Evolutionary conservation across 2,888 invertebrate genomes (phyloP).

Genomic region (Leptura quadrifasciata): DNA sequence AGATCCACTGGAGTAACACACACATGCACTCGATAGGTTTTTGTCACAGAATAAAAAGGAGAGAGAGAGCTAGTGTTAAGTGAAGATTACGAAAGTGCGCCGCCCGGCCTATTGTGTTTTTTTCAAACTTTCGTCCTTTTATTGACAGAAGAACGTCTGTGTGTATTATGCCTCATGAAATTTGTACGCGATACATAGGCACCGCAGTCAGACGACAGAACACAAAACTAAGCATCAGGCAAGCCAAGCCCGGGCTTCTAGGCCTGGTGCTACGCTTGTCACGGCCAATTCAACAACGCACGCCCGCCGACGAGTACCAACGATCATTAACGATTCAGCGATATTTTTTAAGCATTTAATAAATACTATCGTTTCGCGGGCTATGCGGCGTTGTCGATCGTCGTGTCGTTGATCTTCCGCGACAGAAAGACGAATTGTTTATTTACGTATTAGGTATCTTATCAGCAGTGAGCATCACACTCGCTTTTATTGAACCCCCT

Average conservation of each 20-base stretch:
- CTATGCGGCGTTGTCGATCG: not conserved
- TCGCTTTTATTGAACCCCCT: conserved; percentile 16
- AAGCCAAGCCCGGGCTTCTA: conserved; percentile 63
- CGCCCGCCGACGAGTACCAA: conserved; percentile 54
- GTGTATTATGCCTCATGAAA: conserved; percentile 30
- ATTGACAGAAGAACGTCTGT: conserved; percentile 39
- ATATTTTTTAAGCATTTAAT: conserved; percentile 40
- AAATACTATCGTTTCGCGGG: conserved; percentile 26
- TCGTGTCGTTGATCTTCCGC: conserved; percentile 34
- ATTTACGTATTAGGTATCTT: conserved; percentile 29
- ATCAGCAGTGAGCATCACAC: not conserved
- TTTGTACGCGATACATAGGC: conserved; percentile 32
- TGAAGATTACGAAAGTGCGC: conserved; percentile 29
- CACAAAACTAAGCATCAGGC: conserved; percentile 41
- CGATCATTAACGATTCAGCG: conserved; percentile 52
- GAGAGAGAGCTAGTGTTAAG: conserved; percentile 18
- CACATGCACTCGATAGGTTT: conserved; percentile 46
- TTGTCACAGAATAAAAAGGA: conserved; percentile 31
- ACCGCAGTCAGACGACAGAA: conserved; percentile 39
- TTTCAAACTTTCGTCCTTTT: conserved; percentile 30
- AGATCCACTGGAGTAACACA: conserved; percentile 43
- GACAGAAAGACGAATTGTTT: conserved; percentile 27
- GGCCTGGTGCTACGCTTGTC: conserved; percentile 59
- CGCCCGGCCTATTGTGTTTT: conserved; percentile 15
- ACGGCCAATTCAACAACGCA: conserved; percentile 58